A percentile compares a stretch with the other conserved stretches of the same genome.
phyloP scores from a whole-genome alignment of 2,888 invertebrate species.

The Megamerina dolium region DNA sequence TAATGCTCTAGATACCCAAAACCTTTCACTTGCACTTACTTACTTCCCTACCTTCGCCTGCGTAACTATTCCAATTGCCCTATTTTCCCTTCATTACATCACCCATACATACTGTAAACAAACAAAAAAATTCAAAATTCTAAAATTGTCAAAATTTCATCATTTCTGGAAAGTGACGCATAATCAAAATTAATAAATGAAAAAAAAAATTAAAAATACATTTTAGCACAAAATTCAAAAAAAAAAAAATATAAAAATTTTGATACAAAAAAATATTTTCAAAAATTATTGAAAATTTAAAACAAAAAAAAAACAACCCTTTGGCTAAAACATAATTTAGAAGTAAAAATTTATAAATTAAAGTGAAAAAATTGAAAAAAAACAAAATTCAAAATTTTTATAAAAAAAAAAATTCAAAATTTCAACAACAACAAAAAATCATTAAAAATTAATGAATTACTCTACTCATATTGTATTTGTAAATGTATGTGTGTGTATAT shows the following conservation, averaged over 20 bases:
- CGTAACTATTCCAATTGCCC: no score
- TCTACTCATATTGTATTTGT: constrained; percentile 21
- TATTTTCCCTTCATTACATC: no score
- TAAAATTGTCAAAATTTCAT: constrained; percentile 1
- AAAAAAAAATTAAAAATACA: background rate
- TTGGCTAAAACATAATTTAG: no score
- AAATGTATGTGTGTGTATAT: constrained; percentile 20
- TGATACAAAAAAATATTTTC: constrained; percentile 17
- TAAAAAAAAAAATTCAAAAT: constrained; percentile 27
- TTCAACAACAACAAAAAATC: constrained; percentile 16
- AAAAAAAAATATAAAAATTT: constrained; percentile 9
- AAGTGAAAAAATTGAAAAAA: no score
- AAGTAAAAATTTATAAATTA: no score
- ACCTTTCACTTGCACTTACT: no score
- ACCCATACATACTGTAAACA: constrained; percentile 3
- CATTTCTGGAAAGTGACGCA: constrained; percentile 8
- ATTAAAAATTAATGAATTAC: constrained; percentile 11
- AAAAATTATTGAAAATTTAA: constrained; percentile 13
- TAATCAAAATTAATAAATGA: constrained; percentile 12
- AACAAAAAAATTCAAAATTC: constrained; percentile 3
- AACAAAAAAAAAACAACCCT: constrained; percentile 16
- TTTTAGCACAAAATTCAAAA: constrained; percentile 9
- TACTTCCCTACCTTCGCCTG: no score
- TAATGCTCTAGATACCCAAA: no score
- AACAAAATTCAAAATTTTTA: no score